These are phyloP conservation scores for Leuciscus waleckii DNA, from an alignment of 2,797 vertebrate species.

Conservation along the genomic window DNA sequence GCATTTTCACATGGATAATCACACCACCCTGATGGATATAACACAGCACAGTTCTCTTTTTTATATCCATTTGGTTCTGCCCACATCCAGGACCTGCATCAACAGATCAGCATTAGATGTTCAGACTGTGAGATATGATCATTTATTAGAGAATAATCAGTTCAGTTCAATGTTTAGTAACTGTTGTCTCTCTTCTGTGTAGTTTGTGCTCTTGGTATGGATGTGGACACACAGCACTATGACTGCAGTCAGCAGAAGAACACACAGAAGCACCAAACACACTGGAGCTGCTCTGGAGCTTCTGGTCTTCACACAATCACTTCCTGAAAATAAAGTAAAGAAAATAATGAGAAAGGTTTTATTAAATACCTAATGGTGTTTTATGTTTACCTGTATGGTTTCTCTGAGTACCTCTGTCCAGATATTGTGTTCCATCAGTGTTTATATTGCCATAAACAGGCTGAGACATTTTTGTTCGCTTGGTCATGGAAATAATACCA, in stretches of 20 bases:
- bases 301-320: too few species aligned
- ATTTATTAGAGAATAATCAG: not conserved
- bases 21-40: not conserved
- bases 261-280: too few species aligned
- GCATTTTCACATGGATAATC: not conserved
- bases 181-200: not conserved
- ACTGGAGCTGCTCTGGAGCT: too few species aligned
- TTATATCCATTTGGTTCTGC: accelerated
- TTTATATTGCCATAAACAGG: not conserved
- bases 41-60: not conserved
- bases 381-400: not conserved
- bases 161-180: not conserved
- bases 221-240: too few species aligned
- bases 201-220: too few species aligned
- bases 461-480: not conserved
- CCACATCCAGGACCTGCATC: not conserved
- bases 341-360: too few species aligned
- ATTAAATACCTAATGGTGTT: too few species aligned
- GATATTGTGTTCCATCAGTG: not conserved
- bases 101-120: slow-evolving; percentile 4
- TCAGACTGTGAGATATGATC: not conserved
- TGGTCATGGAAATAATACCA: not conserved
- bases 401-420: not conserved
- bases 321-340: too few species aligned
- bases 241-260: too few species aligned